Percentiles rank a stretch among this genome's conserved stretches.
Conservation (phyloP, 2,113 vertebrate species). For the Sturnus vulgaris region DNA sequence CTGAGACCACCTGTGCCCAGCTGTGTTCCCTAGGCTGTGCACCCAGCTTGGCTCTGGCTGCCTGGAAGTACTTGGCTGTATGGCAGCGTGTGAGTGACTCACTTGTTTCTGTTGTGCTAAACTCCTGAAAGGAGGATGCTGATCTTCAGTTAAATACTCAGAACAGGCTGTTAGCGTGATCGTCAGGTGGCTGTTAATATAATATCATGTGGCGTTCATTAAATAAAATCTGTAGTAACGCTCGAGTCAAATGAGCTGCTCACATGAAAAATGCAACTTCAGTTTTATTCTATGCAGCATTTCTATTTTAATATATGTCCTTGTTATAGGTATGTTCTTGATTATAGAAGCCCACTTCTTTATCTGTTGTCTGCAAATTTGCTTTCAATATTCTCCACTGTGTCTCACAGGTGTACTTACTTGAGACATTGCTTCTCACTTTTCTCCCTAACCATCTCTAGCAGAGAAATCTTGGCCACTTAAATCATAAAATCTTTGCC, state of each 20-base stretch:
- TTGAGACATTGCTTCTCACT: not conserved
- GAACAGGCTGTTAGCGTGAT: not conserved
- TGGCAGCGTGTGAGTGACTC: accelerated
- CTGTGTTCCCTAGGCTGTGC: accelerated
- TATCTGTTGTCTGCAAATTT: not conserved
- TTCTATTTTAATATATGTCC: not conserved
- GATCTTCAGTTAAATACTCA: not conserved
- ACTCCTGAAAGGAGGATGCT: not conserved
- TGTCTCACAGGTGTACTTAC: not conserved
- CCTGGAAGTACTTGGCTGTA: accelerated
- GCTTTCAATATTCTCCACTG: not conserved
- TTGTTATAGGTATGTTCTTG: not conserved
- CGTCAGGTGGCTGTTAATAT: not conserved
- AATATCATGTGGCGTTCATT: not conserved
- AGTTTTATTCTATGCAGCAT: not conserved
- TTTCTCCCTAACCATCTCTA: not conserved
- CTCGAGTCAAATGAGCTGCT: not conserved
- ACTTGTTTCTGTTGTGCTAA: not conserved
- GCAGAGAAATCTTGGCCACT: not conserved
- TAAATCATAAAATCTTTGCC: not conserved
- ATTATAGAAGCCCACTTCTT: not conserved
- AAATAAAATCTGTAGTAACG: not conserved
- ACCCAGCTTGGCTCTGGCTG: accelerated
- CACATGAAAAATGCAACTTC: not conserved
- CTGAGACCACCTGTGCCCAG: not conserved